Conservation (phyloP, 2,797 vertebrate genomes). For the Fistularia tabacaria region DNA sequence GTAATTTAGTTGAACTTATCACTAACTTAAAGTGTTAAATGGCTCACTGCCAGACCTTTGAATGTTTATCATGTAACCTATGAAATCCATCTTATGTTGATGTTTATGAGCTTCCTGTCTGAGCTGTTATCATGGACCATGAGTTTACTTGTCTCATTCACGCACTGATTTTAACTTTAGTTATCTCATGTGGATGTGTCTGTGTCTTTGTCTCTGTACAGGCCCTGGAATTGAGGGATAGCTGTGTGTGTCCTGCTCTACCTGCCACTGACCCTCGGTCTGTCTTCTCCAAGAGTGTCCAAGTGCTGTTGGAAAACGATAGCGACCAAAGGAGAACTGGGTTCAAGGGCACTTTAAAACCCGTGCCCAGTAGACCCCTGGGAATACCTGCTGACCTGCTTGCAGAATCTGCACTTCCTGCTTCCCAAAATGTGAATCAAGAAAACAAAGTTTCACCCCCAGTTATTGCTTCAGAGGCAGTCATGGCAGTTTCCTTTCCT, state of each 20-base stretch:
- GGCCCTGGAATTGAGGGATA: conserved; percentile 88
- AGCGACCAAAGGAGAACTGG: conserved; percentile 28
- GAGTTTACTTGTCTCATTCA: too few relatives aligned
- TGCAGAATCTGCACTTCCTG: conserved; percentile 16
- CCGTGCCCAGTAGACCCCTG: conserved; percentile 4
- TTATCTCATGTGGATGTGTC: too few relatives aligned
- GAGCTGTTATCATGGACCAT: too few relatives aligned
- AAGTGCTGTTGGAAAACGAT: conserved; percentile 65
- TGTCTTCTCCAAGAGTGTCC: conserved; percentile 77
- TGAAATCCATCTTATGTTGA: too few relatives aligned
- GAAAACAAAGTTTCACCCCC: conserved; percentile 3
- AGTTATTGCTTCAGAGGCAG: conserved; percentile 5
- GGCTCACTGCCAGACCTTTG: too few relatives aligned
- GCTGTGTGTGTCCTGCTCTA: conserved; percentile 84
- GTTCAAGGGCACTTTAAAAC: conserved; percentile 1
- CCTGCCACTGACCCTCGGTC: conserved; percentile 82
- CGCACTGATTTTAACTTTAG: too few relatives aligned
- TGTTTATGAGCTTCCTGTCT: too few relatives aligned
- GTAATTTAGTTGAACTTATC: too few relatives aligned
- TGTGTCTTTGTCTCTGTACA: conserved; percentile 57
- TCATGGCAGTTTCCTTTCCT: not conserved
- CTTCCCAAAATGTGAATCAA: conserved; percentile 4
- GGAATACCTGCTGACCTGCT: conserved; percentile 31
- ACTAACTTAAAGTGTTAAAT: too few relatives aligned
- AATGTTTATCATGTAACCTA: too few relatives aligned